A percentile compares a stretch with the other conserved stretches of the same genome.
phyloP scores from a whole-genome alignment of 2,888 invertebrate species.

The Alviniconcha strummeri region DNA sequence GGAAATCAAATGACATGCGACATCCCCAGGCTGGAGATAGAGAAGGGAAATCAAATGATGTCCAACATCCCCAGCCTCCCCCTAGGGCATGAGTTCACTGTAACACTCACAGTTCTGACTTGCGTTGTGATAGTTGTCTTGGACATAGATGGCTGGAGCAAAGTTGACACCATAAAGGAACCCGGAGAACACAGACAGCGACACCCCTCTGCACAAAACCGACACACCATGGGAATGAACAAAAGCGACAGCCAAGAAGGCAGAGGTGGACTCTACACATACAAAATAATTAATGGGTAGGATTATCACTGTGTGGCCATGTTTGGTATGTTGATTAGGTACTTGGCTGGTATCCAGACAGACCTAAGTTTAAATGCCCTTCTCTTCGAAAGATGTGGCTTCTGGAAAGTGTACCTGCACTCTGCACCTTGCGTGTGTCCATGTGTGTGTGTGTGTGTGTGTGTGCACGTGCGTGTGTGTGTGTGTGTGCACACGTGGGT shows the following conservation, averaged over 20 bases:
- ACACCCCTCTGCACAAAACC: conserved; percentile 69
- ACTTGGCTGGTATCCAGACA: not conserved
- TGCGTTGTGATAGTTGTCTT: conserved; percentile 47
- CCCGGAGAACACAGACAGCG: conserved; percentile 73
- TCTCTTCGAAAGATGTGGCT: not conserved
- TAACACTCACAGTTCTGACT: conserved; percentile 63
- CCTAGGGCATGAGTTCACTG: too few relatives aligned
- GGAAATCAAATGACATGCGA: too few relatives aligned
- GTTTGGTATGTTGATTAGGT: not conserved
- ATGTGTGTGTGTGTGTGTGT: too few relatives aligned
- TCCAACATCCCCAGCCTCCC: too few relatives aligned
- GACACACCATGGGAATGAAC: not conserved
- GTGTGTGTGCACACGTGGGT: too few relatives aligned
- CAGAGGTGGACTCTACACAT: not conserved
- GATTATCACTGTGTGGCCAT: not conserved
- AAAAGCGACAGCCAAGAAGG: not conserved
- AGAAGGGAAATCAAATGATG: too few relatives aligned
- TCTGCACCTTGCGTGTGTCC: too few relatives aligned
- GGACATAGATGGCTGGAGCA: conserved; percentile 74
- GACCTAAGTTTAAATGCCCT: not conserved
- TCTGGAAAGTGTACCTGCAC: too few relatives aligned
- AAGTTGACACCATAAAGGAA: conserved; percentile 75
- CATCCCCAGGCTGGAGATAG: too few relatives aligned
- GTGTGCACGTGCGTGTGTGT: too few relatives aligned
- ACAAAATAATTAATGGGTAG: not conserved